These are phyloP conservation scores for Lagorchestes hirsutus DNA, from an alignment of 2,797 vertebrate species.

Conservation along the genomic window DNA sequence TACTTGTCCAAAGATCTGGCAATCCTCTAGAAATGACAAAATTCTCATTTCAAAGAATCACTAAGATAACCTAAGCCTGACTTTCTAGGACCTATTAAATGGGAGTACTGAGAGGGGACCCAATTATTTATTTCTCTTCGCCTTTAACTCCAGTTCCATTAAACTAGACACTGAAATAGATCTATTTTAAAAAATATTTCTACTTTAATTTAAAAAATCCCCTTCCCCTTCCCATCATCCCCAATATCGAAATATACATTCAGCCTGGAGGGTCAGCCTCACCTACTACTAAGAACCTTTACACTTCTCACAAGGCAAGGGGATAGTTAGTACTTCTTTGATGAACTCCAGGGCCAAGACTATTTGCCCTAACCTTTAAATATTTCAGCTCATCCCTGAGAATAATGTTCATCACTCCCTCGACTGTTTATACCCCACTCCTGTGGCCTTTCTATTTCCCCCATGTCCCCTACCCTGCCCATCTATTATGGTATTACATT, in stretches of 20 bases:
- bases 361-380: not conserved
- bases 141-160: conserved; percentile 10
- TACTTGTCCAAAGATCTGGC: not conserved
- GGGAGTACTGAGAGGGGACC: not conserved
- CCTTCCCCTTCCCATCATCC: not conserved
- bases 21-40: not conserved
- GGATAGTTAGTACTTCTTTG: not conserved
- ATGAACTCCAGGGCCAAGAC: not conserved
- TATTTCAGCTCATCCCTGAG: conserved; percentile 5
- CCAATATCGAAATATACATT: conserved; percentile 19
- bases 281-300: not conserved
- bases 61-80: not conserved
- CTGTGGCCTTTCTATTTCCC: not conserved
- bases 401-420: conserved; percentile 28
- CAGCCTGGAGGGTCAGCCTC: not conserved
- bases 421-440: not conserved
- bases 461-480: no score
- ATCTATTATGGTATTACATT: not conserved
- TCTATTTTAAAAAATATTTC: conserved; percentile 8
- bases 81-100: not conserved
- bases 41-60: not conserved
- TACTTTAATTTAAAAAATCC: not conserved
- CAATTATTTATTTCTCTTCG: not conserved
- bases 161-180: conserved; percentile 20
- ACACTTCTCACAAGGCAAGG: conserved; percentile 8